A percentile compares a stretch with the other conserved stretches of the same genome.
phyloP scores from a whole-genome alignment of 2,888 invertebrate species.

The Trachelus troglodyta region DNA sequence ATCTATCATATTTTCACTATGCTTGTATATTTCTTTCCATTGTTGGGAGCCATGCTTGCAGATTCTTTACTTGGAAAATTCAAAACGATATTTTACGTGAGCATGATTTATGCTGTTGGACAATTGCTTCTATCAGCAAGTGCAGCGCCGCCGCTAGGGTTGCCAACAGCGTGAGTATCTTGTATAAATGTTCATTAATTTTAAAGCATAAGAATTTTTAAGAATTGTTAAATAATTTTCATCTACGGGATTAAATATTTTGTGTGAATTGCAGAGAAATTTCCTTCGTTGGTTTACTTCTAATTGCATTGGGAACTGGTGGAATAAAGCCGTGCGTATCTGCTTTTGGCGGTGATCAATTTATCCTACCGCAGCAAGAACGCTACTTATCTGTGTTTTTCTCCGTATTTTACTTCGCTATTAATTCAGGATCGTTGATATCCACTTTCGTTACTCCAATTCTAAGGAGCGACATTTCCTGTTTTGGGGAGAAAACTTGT shows the following conservation, averaged over 20 bases:
- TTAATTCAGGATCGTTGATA: constrained; percentile 90
- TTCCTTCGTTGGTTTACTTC: constrained; percentile 75
- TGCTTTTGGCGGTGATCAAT: constrained; percentile 96
- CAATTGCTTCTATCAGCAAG: constrained; percentile 80
- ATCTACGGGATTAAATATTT: constrained; percentile 2
- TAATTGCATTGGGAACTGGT: constrained; percentile 91
- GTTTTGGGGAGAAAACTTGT: constrained; percentile 81
- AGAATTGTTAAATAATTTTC: not conserved
- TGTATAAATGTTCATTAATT: not conserved
- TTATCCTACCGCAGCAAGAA: constrained; percentile 83
- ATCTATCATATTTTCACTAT: constrained; percentile 91
- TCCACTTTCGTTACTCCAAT: constrained; percentile 91
- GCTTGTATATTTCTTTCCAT: constrained; percentile 89
- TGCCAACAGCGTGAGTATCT: constrained; percentile 70
- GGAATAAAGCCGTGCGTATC: constrained; percentile 97
- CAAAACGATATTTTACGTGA: constrained; percentile 89
- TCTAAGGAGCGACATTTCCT: constrained; percentile 81
- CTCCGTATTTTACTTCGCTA: constrained; percentile 93
- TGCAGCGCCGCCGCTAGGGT: constrained; percentile 72
- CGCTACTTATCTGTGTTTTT: constrained; percentile 86
- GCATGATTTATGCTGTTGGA: constrained; percentile 88
- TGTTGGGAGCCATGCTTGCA: constrained; percentile 92
- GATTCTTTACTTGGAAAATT: constrained; percentile 94
- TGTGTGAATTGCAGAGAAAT: constrained; percentile 67
- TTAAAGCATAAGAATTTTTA: constrained; percentile 59